Evolutionary conservation across 2,888 invertebrate genomes (phyloP), one percentile per base, ranked within the genome.

Genomic region (Xestia ashworthii): DNA sequence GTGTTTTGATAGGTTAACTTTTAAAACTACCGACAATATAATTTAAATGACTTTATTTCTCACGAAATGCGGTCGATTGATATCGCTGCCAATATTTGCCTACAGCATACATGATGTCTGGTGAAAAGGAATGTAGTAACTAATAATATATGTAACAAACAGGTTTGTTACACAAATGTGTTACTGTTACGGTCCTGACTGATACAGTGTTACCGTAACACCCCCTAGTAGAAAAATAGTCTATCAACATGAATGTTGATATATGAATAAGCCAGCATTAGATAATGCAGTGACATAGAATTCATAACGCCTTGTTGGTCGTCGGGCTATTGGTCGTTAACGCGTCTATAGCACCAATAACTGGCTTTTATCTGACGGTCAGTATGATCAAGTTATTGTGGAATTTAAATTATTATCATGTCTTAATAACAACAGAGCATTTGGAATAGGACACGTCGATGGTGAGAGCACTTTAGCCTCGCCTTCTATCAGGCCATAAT

Each of bases 121-220:
- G 38, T 55, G 44, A 41, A 80, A 74, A 76, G 65, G 41, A 82
- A 44, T 60, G 44, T 53, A 66, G 55, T 64, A 64, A 44, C 16
- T 44, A 41, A 68, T 48, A 38, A 69, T 16, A 60, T 74, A 75
- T 75, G 82, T 85, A 86, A 87, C 62, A 78, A 74, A 85, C 88
- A 6, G 55, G 86, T 87, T 80, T 74, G 76, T 86, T 85, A 82
- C 74, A 76, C 74, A 76, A 75, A 87, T 77, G 50, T 84, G 66
- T 65, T 44, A 65, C 79, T 81, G 70, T 73, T 65, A 71, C 76
- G 58, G 73, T 85, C 71, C 67, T 78, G 73, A 65, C 67, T 78
- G 73, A 65, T 79, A 82, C 32, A 69, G 55, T 71, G 69, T 75
- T 87, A 82, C 74, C 77, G 75, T 86, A 84, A 76, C 83, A 78